Evolutionary conservation across 2,797 vertebrate species (phyloP).

Genomic region (Sus cebifrons): DNA sequence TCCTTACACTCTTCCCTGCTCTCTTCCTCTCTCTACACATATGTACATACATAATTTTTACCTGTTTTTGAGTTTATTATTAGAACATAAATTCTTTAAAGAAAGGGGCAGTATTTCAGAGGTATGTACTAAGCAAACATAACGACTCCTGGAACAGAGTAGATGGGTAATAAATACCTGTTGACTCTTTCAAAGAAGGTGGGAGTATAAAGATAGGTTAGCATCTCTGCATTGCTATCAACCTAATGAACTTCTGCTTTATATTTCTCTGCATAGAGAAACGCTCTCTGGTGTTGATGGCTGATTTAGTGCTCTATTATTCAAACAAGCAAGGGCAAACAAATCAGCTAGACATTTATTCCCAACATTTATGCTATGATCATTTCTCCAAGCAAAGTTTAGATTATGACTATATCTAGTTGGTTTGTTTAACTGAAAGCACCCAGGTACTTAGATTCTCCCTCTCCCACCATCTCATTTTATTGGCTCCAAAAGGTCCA

Average conservation of each 20-base stretch:
- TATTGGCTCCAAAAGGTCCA: constrained; percentile 52
- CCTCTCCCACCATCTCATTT: neutral
- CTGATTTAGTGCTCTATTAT: constrained; percentile 28
- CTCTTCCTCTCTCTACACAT: neutral
- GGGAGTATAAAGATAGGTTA: neutral
- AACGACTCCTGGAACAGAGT: neutral
- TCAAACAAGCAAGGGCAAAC: neutral
- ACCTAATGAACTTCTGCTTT: neutral
- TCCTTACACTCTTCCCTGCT: neutral
- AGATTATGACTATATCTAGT: neutral
- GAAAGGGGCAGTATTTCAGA: neutral
- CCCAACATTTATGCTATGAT: neutral
- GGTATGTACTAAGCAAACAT: neutral
- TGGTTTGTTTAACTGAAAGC: neutral
- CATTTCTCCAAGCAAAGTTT: neutral
- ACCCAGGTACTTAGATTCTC: neutral
- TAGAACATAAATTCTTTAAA: constrained; percentile 11
- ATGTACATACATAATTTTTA: neutral
- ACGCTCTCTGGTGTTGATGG: neutral
- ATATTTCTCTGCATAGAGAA: constrained; percentile 43
- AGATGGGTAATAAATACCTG: neutral
- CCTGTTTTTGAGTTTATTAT: constrained; percentile 27
- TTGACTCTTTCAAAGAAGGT: neutral
- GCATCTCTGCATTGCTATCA: neutral
- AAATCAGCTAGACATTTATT: constrained; percentile 53